A percentile compares a stretch with the other conserved stretches of the same genome.
phyloP scores from a whole-genome alignment of 2,888 invertebrate species.

The Silvanus unidentatus region DNA sequence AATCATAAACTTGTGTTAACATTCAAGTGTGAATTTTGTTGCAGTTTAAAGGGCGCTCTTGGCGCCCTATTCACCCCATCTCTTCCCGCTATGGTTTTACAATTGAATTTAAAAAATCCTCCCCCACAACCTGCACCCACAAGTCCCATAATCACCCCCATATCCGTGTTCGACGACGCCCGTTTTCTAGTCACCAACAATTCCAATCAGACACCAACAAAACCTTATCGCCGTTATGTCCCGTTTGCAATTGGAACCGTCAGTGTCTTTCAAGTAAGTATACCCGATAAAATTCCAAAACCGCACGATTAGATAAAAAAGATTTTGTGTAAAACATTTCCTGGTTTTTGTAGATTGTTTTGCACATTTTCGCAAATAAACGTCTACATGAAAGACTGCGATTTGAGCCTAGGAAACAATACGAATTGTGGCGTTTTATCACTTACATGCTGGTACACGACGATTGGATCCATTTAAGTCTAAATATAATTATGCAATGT shows the following conservation, averaged over 20 bases:
- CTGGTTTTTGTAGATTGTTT: slow-evolving; percentile 25
- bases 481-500: slow-evolving; percentile 68
- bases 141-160: slow-evolving; percentile 23
- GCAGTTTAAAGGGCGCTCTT: not conserved
- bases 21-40: no score
- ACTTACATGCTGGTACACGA: slow-evolving; percentile 78
- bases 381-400: slow-evolving; percentile 41
- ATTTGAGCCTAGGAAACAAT: slow-evolving; percentile 59
- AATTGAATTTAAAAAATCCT: no score
- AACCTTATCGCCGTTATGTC: slow-evolving; percentile 24
- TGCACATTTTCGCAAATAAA: slow-evolving; percentile 25
- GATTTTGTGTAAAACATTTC: no score
- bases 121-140: no score
- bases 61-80: not conserved
- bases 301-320: not conserved
- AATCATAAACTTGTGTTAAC: no score
- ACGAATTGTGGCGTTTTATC: slow-evolving; percentile 71
- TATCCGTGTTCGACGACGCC: slow-evolving; percentile 30
- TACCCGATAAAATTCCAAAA: slow-evolving; percentile 1
- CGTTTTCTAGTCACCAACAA: slow-evolving; percentile 28
- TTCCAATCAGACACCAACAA: slow-evolving; percentile 13
- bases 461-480: slow-evolving; percentile 65
- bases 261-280: slow-evolving; percentile 37
- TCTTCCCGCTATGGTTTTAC: not conserved
- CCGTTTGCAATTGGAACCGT: slow-evolving; percentile 36